Base-by-base conservation (phyloP, 2,888 invertebrate species). In the Dynastes maya region DNA sequence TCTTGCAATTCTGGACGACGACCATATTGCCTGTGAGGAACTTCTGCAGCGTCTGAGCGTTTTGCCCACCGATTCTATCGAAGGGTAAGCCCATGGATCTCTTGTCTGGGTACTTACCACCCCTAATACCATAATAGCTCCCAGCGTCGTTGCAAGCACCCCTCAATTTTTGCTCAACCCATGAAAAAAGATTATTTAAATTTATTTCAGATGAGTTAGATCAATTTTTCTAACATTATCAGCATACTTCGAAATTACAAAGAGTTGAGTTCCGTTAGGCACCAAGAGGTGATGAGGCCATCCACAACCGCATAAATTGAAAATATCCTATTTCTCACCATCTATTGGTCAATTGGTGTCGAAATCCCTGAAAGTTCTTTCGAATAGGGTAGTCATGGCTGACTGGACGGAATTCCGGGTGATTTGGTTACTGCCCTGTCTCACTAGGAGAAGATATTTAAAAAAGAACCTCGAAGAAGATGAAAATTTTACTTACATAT, bases 81-180 rank as follows among this genome's bases (percentile, higher is more conserved):
- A 94, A 94, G 11, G 97, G 97, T 90, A 91, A 97, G 65, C 97
- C 97, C 96, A 97, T 97, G 5, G 95, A 88, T 77, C 95, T 92
- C 53, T 91, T 91, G 89, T 97, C 97, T 0, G 97, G 97, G 88
- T 95, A 97, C 83, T 92, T 90, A 77, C 92, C 91, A 88, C 95
- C 95, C 75, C 92, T 92, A 22, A 96, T 89, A 1, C 96, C 96
- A 84, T 96, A 97, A 88, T 92, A 96, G 82, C 94, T 94, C 72
- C 92, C 91, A 0, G 96, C 95, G 86, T 95, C 94, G 64, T 91
- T 92, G 87, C 96, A 96, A 51, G 82, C 81, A 1, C 92, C 92
- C 0, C 89, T 89, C 0, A 88, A 84, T 82, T 90, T 90, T 88
- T 92, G 92, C 9, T 91, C 89, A 16, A 92, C 83, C 91, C 91